These are phyloP conservation scores for Dynastes maya DNA, from an alignment of 2,888 invertebrate genomes.

Conservation along the genomic window DNA sequence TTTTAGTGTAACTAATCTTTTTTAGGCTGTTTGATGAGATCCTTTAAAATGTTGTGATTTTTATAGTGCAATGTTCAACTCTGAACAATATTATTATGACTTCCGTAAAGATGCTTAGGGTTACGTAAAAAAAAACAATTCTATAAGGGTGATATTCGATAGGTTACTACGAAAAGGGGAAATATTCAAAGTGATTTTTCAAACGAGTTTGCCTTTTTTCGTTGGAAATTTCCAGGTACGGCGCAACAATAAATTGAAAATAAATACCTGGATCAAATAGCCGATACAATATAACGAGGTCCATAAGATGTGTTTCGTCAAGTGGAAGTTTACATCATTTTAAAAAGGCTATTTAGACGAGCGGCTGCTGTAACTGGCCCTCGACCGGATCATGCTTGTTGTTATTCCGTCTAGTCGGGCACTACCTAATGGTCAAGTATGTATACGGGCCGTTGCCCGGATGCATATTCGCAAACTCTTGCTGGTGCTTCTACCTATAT, in stretches of 20 bases:
- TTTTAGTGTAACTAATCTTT: too few relatives aligned
- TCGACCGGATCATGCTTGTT: slow-evolving; percentile 63
- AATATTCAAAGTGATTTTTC: slow-evolving; percentile 38
- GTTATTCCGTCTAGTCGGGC: slow-evolving; percentile 66
- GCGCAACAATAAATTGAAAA: slow-evolving; percentile 62
- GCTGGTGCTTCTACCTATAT: not conserved
- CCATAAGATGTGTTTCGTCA: slow-evolving; percentile 66
- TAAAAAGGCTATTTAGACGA: slow-evolving; percentile 67
- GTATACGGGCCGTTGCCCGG: slow-evolving; percentile 57
- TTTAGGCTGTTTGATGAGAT: too few relatives aligned
- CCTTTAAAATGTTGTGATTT: too few relatives aligned
- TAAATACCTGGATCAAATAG: slow-evolving; percentile 64
- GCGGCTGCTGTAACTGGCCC: slow-evolving; percentile 60
- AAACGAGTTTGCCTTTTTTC: slow-evolving; percentile 23
- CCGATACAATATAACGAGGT: slow-evolving; percentile 69
- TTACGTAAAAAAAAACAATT: not conserved
- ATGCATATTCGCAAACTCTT: slow-evolving; percentile 60
- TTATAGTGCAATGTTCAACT: too few relatives aligned
- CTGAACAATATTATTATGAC: too few relatives aligned
- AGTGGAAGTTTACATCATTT: slow-evolving; percentile 69
- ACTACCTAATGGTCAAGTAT: slow-evolving; percentile 64
- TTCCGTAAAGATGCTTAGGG: not conserved
- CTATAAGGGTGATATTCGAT: not conserved
- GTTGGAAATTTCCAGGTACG: slow-evolving; percentile 42
- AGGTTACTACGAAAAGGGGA: not conserved